A percentile compares a stretch with the other conserved stretches of the same genome.
Conservation (phyloP, 2,113 vertebrate species). For the Pagrus major region DNA sequence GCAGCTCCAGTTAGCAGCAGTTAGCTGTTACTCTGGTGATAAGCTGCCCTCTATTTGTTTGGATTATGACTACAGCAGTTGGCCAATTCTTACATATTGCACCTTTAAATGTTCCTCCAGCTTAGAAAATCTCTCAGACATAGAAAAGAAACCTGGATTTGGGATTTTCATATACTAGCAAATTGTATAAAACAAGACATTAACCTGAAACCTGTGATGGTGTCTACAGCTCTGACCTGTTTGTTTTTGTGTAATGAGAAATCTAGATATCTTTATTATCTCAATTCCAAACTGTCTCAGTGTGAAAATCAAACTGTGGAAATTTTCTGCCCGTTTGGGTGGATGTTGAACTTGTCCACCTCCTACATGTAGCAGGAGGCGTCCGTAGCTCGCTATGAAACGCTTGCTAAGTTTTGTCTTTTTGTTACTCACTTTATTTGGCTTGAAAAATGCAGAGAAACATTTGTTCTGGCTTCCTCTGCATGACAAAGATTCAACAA, state of each 20-base stretch:
- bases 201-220: background rate
- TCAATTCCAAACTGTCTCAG: slow-evolving; percentile 18
- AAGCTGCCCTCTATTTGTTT: too few relatives aligned
- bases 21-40: too few relatives aligned
- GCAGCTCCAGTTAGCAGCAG: too few relatives aligned
- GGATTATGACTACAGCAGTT: too few relatives aligned
- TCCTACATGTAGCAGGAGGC: slow-evolving; percentile 64
- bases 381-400: slow-evolving; percentile 25
- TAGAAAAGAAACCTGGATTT: background rate
- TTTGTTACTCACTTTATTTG: slow-evolving; percentile 41
- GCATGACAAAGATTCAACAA: slow-evolving; percentile 22
- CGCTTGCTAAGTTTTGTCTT: slow-evolving; percentile 30
- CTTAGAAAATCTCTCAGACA: background rate
- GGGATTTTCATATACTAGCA: background rate
- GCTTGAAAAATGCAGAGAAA: slow-evolving; percentile 30
- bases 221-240: background rate
- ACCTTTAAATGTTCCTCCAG: background rate
- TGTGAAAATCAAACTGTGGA: slow-evolving; percentile 31
- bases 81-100: too few relatives aligned
- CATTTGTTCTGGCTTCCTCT: slow-evolving; percentile 32
- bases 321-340: slow-evolving; percentile 39
- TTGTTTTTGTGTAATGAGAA: slow-evolving; percentile 7
- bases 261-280: slow-evolving; percentile 11
- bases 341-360: slow-evolving; percentile 53
- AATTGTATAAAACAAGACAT: background rate